Evolutionary conservation across 2,888 invertebrate genomes (phyloP).

Genomic region (Polydrusus tereticollis): DNA sequence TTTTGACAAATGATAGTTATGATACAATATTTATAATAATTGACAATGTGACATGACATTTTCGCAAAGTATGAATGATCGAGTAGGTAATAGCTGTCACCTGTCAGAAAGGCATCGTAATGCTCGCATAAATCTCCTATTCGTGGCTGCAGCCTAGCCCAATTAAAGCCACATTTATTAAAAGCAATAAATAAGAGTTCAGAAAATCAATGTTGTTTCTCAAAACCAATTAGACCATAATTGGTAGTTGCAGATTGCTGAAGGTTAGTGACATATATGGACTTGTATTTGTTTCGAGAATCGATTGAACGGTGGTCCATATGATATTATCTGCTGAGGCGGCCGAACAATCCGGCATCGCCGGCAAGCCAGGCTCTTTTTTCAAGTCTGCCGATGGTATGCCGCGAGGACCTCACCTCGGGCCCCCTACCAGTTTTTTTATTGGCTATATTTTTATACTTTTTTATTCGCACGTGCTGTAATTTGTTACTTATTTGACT

Average conservation of each 20-base stretch:
- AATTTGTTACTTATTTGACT: background rate
- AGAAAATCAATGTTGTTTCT: conserved; percentile 68
- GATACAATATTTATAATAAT: too few relatives aligned
- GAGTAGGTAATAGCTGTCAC: conserved; percentile 6
- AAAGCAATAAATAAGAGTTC: conserved; percentile 63
- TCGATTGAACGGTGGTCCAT: conserved; percentile 65
- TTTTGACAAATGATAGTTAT: too few relatives aligned
- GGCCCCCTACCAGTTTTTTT: conserved; percentile 35
- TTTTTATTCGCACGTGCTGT: conserved; percentile 39
- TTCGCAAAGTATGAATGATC: background rate
- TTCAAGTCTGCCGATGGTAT: conserved; percentile 44
- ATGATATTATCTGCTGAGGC: conserved; percentile 62
- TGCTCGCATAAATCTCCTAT: conserved; percentile 18
- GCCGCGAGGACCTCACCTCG: conserved; percentile 44
- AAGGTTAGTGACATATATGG: conserved; percentile 67
- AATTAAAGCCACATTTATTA: conserved; percentile 63
- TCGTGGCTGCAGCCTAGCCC: conserved; percentile 52
- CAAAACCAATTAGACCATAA: conserved; percentile 69
- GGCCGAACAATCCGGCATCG: conserved; percentile 53
- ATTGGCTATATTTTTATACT: conserved; percentile 19
- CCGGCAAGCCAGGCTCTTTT: conserved; percentile 46
- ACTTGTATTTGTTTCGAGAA: conserved; percentile 68
- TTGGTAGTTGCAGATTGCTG: conserved; percentile 67
- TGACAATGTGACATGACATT: too few relatives aligned
- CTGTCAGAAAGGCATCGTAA: conserved; percentile 10